Conservation (phyloP, 2,113 vertebrate genomes). For the Gavialis gangeticus region DNA sequence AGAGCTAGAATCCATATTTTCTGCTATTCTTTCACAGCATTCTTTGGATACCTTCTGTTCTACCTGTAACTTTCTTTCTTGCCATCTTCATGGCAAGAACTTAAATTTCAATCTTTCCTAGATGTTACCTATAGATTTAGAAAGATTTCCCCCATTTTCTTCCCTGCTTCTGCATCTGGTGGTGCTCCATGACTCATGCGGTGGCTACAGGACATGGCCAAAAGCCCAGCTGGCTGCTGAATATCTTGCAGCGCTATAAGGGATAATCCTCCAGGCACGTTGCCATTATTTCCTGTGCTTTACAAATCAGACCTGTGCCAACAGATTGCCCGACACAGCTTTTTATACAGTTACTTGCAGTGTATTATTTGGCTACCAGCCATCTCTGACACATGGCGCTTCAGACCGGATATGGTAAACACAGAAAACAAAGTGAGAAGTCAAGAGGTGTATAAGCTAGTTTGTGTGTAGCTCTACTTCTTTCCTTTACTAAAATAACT, state of each 20-base stretch:
- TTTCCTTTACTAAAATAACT: not conserved
- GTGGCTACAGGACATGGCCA: not conserved
- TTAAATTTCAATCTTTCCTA: not conserved
- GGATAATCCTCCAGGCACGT: fast-evolving
- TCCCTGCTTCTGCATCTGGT: not conserved
- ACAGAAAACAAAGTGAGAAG: not conserved
- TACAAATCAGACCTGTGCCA: not conserved
- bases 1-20: not conserved
- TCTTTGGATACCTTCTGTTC: not conserved
- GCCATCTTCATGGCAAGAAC: not conserved
- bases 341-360: not conserved
- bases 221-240: fast-evolving
- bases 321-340: not conserved
- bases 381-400: not conserved
- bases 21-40: fast-evolving
- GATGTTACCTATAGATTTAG: fast-evolving
- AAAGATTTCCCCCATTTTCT: not conserved
- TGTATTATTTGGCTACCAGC: not conserved
- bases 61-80: not conserved
- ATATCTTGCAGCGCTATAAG: not conserved
- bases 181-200: not conserved
- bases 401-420: not conserved
- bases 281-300: fast-evolving
- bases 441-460: not conserved
- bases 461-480: not conserved